These are phyloP conservation scores for Parazoanthus swiftii DNA, from an alignment of 92 coral and sea anemone genomes.

Conservation along the genomic window DNA sequence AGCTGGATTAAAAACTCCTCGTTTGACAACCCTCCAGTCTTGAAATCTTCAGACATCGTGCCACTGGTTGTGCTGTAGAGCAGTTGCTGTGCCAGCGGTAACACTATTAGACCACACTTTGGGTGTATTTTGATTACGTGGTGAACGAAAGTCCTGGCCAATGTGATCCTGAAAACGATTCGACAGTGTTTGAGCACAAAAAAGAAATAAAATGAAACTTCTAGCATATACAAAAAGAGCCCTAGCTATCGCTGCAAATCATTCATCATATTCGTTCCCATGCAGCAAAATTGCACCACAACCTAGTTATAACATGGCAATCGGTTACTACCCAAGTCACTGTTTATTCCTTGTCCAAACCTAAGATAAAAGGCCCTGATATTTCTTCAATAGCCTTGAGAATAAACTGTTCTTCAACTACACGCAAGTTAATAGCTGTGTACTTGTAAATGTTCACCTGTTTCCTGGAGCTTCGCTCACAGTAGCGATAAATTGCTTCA, in stretches of 20 bases:
- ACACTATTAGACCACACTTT: background rate
- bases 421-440: background rate
- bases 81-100: background rate
- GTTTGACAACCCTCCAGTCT: slow-evolving; percentile 29
- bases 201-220: no score
- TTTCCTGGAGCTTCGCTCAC: background rate
- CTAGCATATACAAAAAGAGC: no score
- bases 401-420: no score
- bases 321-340: no score
- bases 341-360: no score
- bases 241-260: no score
- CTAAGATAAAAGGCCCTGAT: no score
- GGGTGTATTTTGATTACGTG: slow-evolving; percentile 1
- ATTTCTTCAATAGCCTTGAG: no score
- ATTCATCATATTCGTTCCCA: no score
- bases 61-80: background rate
- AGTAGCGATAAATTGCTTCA: slow-evolving; percentile 8
- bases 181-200: no score
- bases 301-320: no score
- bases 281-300: no score
- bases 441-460: background rate
- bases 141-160: background rate
- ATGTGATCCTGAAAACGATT: background rate
- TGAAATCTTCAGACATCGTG: background rate
- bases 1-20: slow-evolving; percentile 44